A percentile compares a stretch with the other conserved stretches of the same genome.
Evolutionary conservation across 1,140 invertebrate species (phyloP).

Genomic region (Goniozus legneri): DNA sequence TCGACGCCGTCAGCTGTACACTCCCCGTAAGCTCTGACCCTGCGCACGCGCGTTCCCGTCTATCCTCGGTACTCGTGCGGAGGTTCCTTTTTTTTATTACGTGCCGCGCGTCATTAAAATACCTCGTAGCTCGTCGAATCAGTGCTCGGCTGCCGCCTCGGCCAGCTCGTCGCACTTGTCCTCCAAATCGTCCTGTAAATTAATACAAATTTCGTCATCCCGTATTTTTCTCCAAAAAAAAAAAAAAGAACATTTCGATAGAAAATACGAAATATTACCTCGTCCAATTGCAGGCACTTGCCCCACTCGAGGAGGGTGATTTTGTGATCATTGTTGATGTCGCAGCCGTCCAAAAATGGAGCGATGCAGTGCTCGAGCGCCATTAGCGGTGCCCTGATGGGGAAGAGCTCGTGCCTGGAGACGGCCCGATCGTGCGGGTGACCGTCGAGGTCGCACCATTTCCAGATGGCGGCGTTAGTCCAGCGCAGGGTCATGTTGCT

Average conservation of each 20-base stretch:
- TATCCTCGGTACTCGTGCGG: too few relatives aligned
- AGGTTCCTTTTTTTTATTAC: too few relatives aligned
- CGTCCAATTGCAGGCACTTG: slow-evolving; percentile 80
- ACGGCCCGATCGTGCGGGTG: slow-evolving; percentile 83
- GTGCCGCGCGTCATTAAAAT: slow-evolving; percentile 5
- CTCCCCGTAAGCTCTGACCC: too few relatives aligned
- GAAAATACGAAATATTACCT: slow-evolving; percentile 52
- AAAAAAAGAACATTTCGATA: neutral
- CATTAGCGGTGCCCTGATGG: slow-evolving; percentile 87
- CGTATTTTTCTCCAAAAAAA: slow-evolving; percentile 2
- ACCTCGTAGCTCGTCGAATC: slow-evolving; percentile 6
- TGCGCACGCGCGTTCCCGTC: too few relatives aligned
- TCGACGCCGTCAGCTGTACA: too few relatives aligned
- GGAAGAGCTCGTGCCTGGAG: slow-evolving; percentile 91
- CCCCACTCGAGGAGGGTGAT: slow-evolving; percentile 91
- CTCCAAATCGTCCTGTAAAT: slow-evolving; percentile 59
- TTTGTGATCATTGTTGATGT: slow-evolving; percentile 80
- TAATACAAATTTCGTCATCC: too few relatives aligned
- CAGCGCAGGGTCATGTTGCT: slow-evolving; percentile 77
- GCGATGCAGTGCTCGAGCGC: slow-evolving; percentile 92
- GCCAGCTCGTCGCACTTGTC: slow-evolving; percentile 60
- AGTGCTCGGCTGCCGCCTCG: slow-evolving; percentile 33
- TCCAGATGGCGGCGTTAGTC: slow-evolving; percentile 92
- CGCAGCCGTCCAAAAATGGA: slow-evolving; percentile 89
- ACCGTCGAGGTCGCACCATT: slow-evolving; percentile 92